A percentile compares a stretch with the other conserved stretches of the same genome.
These are phyloP conservation scores for Shinisaurus crocodilurus DNA, from an alignment of 2,113 vertebrate genomes.

Conservation along the genomic window DNA sequence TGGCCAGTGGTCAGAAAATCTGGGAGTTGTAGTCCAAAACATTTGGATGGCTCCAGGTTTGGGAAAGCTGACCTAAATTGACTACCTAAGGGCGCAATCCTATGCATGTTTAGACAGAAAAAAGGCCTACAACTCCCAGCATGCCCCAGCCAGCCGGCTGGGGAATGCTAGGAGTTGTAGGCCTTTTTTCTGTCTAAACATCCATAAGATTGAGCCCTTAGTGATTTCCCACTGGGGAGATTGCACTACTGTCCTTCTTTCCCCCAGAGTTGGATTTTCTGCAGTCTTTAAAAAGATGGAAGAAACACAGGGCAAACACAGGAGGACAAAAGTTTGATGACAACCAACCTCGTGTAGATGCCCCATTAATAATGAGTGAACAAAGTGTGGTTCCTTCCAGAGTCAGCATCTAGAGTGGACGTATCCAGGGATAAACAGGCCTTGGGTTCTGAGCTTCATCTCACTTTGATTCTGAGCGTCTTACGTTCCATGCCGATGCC, in stretches of 20 bases:
- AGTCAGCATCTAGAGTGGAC: neutral
- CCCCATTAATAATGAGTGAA: neutral
- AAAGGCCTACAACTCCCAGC: no score
- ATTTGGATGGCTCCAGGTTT: no score
- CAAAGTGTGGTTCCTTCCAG: neutral
- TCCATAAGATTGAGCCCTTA: no score
- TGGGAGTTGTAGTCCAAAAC: no score
- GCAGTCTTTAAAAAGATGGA: neutral
- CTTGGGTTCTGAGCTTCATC: neutral
- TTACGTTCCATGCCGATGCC: neutral
- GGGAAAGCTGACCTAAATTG: no score
- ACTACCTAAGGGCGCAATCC: no score
- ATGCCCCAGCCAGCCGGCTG: no score
- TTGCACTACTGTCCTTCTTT: neutral
- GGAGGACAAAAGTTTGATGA: neutral
- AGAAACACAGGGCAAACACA: no score
- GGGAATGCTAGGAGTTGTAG: no score
- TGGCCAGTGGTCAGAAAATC: no score
- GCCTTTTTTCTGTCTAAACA: no score
- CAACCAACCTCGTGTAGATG: neutral
- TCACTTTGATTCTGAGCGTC: neutral
- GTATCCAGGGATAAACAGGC: neutral
- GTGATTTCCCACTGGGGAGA: neutral
- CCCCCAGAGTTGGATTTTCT: neutral
- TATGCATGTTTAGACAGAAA: no score